These are phyloP conservation scores for Malacosoma neustria DNA, from an alignment of 2,888 invertebrate genomes.

Conservation along the genomic window DNA sequence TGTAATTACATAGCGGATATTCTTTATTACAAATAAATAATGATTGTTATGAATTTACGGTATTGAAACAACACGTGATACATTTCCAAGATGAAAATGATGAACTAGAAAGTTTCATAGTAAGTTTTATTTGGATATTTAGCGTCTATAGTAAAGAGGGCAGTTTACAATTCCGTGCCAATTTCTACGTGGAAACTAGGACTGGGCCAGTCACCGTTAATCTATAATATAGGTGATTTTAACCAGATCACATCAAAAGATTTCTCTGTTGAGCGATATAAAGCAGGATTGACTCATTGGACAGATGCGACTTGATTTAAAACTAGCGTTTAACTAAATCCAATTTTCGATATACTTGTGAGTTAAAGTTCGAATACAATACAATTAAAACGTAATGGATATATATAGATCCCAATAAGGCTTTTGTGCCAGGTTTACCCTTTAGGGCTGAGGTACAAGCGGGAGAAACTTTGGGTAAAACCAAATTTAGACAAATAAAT, in stretches of 20 bases:
- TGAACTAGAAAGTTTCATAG: slow-evolving; percentile 21
- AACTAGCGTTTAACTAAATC: too few relatives aligned
- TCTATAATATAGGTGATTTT: slow-evolving; percentile 57
- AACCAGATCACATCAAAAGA: slow-evolving; percentile 68
- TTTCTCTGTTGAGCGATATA: slow-evolving; percentile 30
- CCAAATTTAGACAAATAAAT: too few relatives aligned
- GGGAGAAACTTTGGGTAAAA: too few relatives aligned
- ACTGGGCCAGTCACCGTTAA: slow-evolving; percentile 65
- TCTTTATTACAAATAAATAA: not conserved
- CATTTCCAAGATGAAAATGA: slow-evolving; percentile 20
- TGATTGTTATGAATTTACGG: slow-evolving; percentile 18
- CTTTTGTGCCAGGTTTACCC: too few relatives aligned
- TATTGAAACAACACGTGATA: slow-evolving; percentile 14
- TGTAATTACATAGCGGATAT: too few relatives aligned
- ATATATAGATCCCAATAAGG: too few relatives aligned
- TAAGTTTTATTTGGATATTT: slow-evolving; percentile 41
- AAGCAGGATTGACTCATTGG: slow-evolving; percentile 30
- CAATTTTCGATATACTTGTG: too few relatives aligned
- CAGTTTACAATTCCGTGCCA: slow-evolving; percentile 73
- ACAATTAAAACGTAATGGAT: too few relatives aligned
- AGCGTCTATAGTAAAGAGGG: slow-evolving; percentile 62
- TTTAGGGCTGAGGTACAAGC: too few relatives aligned
- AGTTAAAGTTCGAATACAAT: too few relatives aligned
- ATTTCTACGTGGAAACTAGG: slow-evolving; percentile 59
- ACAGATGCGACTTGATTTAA: slow-evolving; percentile 22